Evolutionary conservation across 2,888 invertebrate species (phyloP).

Genomic region (Dasypolia templi): DNA sequence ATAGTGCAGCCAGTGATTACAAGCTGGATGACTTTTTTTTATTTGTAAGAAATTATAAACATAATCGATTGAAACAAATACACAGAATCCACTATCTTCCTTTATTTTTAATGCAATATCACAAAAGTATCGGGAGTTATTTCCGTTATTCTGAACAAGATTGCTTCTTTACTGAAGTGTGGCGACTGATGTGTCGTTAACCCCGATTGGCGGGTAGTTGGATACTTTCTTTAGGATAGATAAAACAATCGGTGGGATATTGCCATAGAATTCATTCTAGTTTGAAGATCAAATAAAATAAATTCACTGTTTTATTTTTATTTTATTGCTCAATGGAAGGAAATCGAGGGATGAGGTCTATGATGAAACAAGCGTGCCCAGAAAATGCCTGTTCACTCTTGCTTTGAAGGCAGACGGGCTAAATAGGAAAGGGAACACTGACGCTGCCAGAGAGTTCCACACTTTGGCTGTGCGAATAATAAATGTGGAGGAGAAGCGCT

Average conservation of each 20-base stretch:
- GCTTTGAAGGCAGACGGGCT: too few relatives aligned
- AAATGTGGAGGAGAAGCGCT: too few relatives aligned
- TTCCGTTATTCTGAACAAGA: constrained; percentile 33
- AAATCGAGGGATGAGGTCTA: too few relatives aligned
- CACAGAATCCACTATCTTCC: constrained; percentile 1
- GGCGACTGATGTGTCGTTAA: constrained; percentile 35
- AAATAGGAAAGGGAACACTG: too few relatives aligned
- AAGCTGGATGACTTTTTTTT: background rate
- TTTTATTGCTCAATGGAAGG: too few relatives aligned
- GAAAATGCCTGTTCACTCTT: too few relatives aligned
- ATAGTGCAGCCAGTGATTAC: background rate
- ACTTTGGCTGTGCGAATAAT: too few relatives aligned
- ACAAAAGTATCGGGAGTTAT: constrained; percentile 33
- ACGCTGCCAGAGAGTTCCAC: too few relatives aligned
- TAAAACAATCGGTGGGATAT: constrained; percentile 12
- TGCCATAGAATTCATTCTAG: constrained; percentile 1
- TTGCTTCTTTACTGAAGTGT: constrained; percentile 25
- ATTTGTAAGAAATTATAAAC: background rate
- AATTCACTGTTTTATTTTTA: background rate
- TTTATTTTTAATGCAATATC: background rate
- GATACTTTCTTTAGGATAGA: constrained; percentile 37
- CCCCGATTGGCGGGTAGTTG: constrained; percentile 35
- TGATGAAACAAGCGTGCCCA: too few relatives aligned
- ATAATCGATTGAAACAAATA: background rate
- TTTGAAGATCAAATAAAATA: background rate